Evolutionary conservation across 1,140 invertebrate species (phyloP), one percentile per base, ranked within the genome.

Genomic region (Elymnias hypermnestra): DNA sequence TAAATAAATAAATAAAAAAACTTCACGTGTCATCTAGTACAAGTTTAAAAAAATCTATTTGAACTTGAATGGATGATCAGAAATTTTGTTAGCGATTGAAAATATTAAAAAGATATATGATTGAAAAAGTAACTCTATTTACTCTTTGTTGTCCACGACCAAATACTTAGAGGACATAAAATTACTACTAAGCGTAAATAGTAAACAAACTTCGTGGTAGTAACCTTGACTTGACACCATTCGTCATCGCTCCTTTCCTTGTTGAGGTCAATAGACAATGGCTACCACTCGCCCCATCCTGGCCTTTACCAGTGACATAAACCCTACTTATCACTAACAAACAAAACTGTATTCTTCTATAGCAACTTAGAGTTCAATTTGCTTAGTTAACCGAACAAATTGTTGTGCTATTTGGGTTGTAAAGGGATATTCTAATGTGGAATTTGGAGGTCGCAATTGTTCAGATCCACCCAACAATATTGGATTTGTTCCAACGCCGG

Each of bases 381-480:
- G n/a, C 10, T 28, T 23, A 45, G n/a, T 3, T 2, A 21, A 5
- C 1, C 7, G 5, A 17, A 15, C 1, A 4, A 35, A 7, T 44
- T 37, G 14, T 54, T 60, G 19, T 12, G 29, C 6, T 40, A 25
- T 50, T 65, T 51, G 26, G 10, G 19, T 5, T 21, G 10, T 56
- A 18, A 26, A 18, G 42, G 26, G 23, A 43, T 70, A 77, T 75
- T 78, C 74, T 73, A 77, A 82, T 82, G 72, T 63, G 72, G 74
- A 73, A 82, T 82, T 82, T 78, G 74, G 74, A 78, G 74, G 77
- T 70, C 75, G 50, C 58, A 53, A 66, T 71, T 65, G 63, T 68
- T 56, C 46, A 53, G 66, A 52, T 55, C 55, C 51, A 54, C 49
- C 57, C 66, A 70, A 73, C 71, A 82, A 73, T 82, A 75, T 82